Conservation (phyloP, 2,113 vertebrate genomes). For the Tichodroma muraria region DNA sequence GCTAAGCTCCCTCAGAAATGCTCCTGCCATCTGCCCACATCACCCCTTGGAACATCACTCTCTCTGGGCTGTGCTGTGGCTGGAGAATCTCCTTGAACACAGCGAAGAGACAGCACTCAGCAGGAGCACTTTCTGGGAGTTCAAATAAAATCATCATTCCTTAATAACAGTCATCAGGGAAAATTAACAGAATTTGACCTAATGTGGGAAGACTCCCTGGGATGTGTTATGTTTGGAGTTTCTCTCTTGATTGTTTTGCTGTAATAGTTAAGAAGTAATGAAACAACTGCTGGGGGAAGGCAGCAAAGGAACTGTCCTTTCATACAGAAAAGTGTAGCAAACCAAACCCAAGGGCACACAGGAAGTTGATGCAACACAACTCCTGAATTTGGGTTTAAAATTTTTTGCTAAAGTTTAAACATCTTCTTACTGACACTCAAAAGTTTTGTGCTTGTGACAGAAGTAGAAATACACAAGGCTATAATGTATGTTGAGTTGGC, state of each 20-base stretch:
- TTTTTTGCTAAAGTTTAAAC: background rate
- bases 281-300: background rate
- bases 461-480: background rate
- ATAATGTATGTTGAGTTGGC: background rate
- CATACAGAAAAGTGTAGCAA: background rate
- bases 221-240: background rate
- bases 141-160: background rate
- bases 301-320: background rate
- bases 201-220: background rate
- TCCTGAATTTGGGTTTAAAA: background rate
- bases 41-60: background rate
- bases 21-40: background rate
- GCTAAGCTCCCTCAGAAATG: conserved; percentile 2
- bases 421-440: background rate
- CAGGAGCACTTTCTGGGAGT: background rate
- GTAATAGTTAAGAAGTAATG: background rate
- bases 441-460: background rate
- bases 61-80: background rate
- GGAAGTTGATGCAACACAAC: background rate
- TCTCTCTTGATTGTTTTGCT: background rate
- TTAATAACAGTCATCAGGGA: background rate
- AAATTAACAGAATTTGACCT: background rate
- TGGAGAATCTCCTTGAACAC: background rate
- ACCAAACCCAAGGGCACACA: fast-evolving
- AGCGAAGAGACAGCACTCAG: background rate